Base-by-base conservation (phyloP, 2,888 invertebrate species). In the Chironomus riparius region DNA sequence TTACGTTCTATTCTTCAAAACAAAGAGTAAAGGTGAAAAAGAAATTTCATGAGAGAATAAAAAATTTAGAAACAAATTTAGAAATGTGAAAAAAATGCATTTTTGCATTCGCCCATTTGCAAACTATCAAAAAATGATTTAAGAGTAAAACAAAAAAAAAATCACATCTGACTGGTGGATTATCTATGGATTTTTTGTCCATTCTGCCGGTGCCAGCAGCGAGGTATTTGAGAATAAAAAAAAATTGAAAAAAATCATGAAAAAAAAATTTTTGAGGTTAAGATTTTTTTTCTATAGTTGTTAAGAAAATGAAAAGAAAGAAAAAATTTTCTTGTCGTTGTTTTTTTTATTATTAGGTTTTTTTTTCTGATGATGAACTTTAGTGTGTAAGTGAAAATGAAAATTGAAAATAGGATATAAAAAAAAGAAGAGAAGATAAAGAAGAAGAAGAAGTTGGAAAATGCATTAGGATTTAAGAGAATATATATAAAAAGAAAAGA, bases 151-250 rank as follows among this genome's bases (percentile, higher is more conserved):
- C 3, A 28, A 10, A 10, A 38, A 10, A 10, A 10, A 38, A 65
- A 21, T 21, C 65, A 65, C 65, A 65, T 24, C 21, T 65, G 21
- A 24, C 65, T 22, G 24, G 65, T 24, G 62, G 22, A 56, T 22
- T 62, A 21, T 62, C 18, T 65, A 65, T 65, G 65, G 65, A 65
- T 65, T 24, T 65, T 65, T 65, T 65, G 65, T 65, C 65, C 65
- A 65, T 24, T 24, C 21, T 24, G 22, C 65, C 18, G 56, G 56
- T 4, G 7, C n/a, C 18, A 18, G 18, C 56, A 56, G 65, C 65
- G 65, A 65, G 24, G 24, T 24, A 65, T 65, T 65, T 65, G 65
- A 65, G 65, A 65, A 13, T 21, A 65, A 65, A 24, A 65, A 65
- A 12, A 62, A 15, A 65, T 10, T 65, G 24, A 7, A 56, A 56